These are phyloP conservation scores for Athene cunicularia DNA, from an alignment of 2,113 vertebrate species.

Conservation along the genomic window DNA sequence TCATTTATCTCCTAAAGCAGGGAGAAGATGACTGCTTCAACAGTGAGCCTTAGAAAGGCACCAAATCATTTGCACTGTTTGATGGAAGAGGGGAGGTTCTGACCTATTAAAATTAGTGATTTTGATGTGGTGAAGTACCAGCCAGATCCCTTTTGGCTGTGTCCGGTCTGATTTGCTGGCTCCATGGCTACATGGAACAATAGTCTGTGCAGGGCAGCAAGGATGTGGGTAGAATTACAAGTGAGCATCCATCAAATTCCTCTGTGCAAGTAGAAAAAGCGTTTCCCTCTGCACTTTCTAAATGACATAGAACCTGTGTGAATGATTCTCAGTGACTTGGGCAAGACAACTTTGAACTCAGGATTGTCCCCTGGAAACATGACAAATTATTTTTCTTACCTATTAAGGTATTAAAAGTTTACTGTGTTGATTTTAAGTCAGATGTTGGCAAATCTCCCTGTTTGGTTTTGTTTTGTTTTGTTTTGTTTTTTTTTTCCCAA, in stretches of 20 bases:
- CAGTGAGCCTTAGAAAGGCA: not conserved
- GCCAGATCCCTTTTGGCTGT: not conserved
- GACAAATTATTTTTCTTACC: not conserved
- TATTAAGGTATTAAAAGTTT: not conserved
- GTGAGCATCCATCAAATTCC: not conserved
- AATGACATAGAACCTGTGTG: not conserved
- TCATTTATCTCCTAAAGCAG: not conserved
- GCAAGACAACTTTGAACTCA: not conserved
- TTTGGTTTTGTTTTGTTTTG: not conserved
- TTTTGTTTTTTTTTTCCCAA: not conserved
- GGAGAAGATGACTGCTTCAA: not conserved
- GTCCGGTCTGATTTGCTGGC: not conserved
- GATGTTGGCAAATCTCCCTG: not conserved
- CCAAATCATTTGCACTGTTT: not conserved
- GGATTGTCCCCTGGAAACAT: not conserved
- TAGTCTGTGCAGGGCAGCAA: constrained; percentile 22
- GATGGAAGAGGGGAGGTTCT: not conserved
- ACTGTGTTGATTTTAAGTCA: not conserved
- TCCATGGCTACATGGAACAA: constrained; percentile 24
- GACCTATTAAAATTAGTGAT: not conserved
- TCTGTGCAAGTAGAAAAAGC: not conserved
- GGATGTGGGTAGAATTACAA: constrained; percentile 50
- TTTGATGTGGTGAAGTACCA: not conserved
- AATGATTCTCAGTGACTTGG: not conserved
- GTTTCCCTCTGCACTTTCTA: not conserved